These are phyloP conservation scores for Sarcophaga bullata DNA, from an alignment of 1,140 invertebrate genomes.

Conservation along the genomic window DNA sequence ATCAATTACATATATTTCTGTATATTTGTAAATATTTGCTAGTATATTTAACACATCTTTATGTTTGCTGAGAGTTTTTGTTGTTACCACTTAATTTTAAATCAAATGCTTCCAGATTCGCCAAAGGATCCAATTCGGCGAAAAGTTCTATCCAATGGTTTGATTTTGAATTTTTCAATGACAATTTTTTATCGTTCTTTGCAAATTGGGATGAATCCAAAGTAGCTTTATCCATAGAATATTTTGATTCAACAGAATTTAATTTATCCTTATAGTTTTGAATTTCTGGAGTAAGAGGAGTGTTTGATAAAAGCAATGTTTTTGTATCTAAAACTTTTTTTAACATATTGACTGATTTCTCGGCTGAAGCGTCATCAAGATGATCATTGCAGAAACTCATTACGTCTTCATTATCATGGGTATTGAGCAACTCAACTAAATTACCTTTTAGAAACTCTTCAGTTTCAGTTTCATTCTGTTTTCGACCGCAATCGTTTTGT, in stretches of 20 bases:
- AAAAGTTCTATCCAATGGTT: conserved; percentile 89
- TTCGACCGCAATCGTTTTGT: neutral
- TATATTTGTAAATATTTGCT: neutral
- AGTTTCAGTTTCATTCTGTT: neutral
- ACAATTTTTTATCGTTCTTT: neutral
- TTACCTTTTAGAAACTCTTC: neutral
- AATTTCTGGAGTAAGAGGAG: too few species aligned
- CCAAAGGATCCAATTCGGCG: conserved; percentile 91
- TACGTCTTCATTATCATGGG: neutral
- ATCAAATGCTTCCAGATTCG: conserved; percentile 73
- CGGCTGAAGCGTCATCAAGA: neutral
- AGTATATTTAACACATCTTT: conserved; percentile 42
- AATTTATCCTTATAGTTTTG: too few species aligned
- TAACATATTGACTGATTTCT: too few species aligned
- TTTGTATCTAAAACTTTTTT: neutral
- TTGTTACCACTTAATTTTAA: conserved; percentile 60
- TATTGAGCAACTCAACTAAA: neutral
- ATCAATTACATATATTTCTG: too few species aligned
- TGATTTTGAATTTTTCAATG: conserved; percentile 44
- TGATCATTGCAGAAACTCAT: neutral
- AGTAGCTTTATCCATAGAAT: neutral
- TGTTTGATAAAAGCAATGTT: neutral
- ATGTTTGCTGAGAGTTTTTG: conserved; percentile 59
- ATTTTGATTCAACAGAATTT: too few species aligned
- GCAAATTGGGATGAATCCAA: neutral